A percentile compares a stretch with the other conserved stretches of the same genome.
These are phyloP conservation scores for Chrysaora quinquecirrha DNA, from an alignment of 30 jellyfish, hydroid and myxozoan genomes.

Conservation along the genomic window DNA sequence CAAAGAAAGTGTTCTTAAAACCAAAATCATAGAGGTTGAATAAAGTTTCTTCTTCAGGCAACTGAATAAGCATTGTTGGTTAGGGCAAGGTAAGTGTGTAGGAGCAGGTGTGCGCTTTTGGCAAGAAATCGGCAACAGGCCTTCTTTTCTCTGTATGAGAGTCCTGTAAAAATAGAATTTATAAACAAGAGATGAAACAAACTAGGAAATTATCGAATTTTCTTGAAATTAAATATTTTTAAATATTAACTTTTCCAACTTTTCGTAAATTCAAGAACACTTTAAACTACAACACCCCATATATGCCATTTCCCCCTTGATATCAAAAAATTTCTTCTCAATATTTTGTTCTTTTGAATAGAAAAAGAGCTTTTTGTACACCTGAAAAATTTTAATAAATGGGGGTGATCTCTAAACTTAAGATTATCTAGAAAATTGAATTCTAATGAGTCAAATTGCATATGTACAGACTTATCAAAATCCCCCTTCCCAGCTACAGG, in stretches of 20 bases:
- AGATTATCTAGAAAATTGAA: not conserved
- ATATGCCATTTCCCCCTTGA: too few species aligned
- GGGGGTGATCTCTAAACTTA: not conserved
- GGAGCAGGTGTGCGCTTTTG: constrained; percentile 1
- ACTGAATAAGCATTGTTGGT: not conserved
- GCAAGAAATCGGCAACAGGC: constrained; percentile 2
- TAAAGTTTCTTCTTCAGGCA: constrained; percentile 1
- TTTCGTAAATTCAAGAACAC: too few species aligned
- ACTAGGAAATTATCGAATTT: too few species aligned
- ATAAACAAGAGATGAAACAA: not conserved
- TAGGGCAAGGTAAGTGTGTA: not conserved
- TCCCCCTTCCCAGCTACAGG: constrained; percentile 5
- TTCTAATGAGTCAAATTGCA: not conserved
- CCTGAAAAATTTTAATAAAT: not conserved
- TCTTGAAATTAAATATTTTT: too few species aligned
- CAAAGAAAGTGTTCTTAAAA: not conserved
- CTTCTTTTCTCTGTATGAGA: not conserved
- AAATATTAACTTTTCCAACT: too few species aligned
- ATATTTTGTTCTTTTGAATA: not conserved
- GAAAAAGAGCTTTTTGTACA: not conserved
- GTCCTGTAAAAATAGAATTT: not conserved
- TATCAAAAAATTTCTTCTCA: not conserved
- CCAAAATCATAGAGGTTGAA: not conserved
- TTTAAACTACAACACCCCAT: too few species aligned
- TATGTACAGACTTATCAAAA: not conserved